These are phyloP conservation scores for Malthinus seriepunctatus DNA, from an alignment of 2,888 invertebrate species.

Conservation along the genomic window DNA sequence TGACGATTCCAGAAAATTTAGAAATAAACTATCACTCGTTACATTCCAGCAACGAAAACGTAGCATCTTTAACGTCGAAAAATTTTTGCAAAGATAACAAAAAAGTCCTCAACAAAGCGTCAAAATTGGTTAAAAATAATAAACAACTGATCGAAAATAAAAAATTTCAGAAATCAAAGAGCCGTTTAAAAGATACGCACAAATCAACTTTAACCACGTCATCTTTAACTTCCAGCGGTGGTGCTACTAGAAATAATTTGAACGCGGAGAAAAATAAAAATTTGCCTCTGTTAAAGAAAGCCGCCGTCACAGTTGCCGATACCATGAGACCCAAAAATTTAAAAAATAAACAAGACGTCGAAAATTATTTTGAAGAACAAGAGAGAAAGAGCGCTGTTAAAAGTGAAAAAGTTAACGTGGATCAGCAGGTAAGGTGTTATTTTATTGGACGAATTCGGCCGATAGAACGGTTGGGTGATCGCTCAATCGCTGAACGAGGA, in stretches of 20 bases:
- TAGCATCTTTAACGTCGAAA: slow-evolving; percentile 19
- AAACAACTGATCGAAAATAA: slow-evolving; percentile 11
- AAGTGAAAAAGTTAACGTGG: slow-evolving; percentile 47
- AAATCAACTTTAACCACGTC: slow-evolving; percentile 51
- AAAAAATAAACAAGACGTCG: slow-evolving; percentile 50
- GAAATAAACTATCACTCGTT: slow-evolving; percentile 42
- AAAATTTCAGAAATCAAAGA: slow-evolving; percentile 41
- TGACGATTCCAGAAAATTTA: slow-evolving; percentile 58
- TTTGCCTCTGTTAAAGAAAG: slow-evolving; percentile 61
- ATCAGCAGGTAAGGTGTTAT: no score
- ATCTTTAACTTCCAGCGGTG: slow-evolving; percentile 61
- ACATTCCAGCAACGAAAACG: slow-evolving; percentile 39
- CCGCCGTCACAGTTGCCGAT: slow-evolving; percentile 58
- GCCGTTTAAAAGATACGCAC: slow-evolving; percentile 49
- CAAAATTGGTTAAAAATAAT: slow-evolving; percentile 6
- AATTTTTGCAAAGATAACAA: background rate
- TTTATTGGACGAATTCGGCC: no score
- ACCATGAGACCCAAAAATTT: slow-evolving; percentile 48
- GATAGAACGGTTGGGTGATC: background rate
- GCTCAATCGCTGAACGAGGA: no score
- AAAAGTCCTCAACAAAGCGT: background rate
- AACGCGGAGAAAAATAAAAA: slow-evolving; percentile 37
- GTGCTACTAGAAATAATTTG: slow-evolving; percentile 50
- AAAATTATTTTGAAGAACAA: slow-evolving; percentile 50
- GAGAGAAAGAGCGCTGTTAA: slow-evolving; percentile 49